Evolutionary conservation across 2,113 vertebrate genomes (phyloP).

Genomic region (Deroptyus accipitrinus): DNA sequence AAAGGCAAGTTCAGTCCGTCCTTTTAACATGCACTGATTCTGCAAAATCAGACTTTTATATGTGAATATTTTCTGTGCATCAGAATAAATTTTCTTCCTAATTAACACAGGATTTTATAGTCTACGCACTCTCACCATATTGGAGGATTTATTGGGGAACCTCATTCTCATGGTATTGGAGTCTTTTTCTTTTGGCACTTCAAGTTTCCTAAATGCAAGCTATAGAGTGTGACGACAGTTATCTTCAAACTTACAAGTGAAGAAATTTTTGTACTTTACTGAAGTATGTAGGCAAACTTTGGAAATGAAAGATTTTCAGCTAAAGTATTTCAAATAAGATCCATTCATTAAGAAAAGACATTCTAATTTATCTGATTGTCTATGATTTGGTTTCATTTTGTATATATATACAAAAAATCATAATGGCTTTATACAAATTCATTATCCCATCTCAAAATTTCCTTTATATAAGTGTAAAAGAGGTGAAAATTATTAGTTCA

Average conservation of each 20-base stretch:
- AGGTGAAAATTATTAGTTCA: background rate
- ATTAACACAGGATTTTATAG: background rate
- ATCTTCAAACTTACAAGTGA: background rate
- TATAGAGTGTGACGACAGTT: background rate
- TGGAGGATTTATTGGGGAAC: background rate
- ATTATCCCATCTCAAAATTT: background rate
- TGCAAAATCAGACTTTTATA: background rate
- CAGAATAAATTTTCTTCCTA: background rate
- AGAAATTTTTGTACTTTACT: background rate
- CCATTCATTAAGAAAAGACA: background rate
- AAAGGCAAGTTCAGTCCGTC: background rate
- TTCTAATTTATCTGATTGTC: background rate
- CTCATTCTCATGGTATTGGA: background rate
- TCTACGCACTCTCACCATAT: background rate
- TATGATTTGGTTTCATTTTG: background rate
- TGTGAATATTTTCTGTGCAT: background rate
- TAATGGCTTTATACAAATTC: background rate
- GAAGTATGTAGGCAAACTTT: background rate
- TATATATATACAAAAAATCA: background rate
- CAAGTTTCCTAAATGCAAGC: background rate
- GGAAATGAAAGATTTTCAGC: background rate
- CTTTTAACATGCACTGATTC: background rate
- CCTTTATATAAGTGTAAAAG: background rate
- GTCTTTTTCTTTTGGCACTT: background rate
- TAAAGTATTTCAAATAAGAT: background rate